Evolutionary conservation across 2,113 vertebrate species (phyloP), one percentile per base, ranked within the genome.

Genomic region (Macroglossus sobrinus): DNA sequence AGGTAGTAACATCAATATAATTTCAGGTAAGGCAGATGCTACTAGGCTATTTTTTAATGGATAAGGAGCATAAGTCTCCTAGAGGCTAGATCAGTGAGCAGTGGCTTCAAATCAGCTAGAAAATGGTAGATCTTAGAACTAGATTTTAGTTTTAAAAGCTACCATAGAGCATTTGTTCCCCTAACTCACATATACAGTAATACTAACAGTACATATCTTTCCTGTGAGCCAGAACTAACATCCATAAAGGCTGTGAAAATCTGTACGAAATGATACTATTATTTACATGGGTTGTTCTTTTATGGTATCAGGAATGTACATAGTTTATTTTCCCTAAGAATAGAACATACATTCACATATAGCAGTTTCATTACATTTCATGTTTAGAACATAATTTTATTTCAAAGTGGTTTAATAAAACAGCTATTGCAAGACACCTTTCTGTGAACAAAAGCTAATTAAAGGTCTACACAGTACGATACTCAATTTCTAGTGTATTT

Each of bases 361-460:
- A 35, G 15, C 19, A 89, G 35, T 93, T 69, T n/a, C 95, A 30
- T 61, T 75, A 22, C 16, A 69, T 63, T 85, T 93, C 5, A 79
- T 22, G 1, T 93, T 85, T 75, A 95, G 35, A 92, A 89, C 3
- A 96, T 24, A 61, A 79, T 92, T 90, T 84, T 89, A 93, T 47
- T 63, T 68, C 19, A 90, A 88, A 50, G 19, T 87, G 3, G 79
- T 95, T 87, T 90, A 57, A 86, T 80, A 64, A 96, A 92, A 69
- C 13, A 93, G 18, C 14, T 94, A 50, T 61, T 75, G 7, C 24
- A 71, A 78, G 21, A 74, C 78, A 38, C 14, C 14, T 84, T 90
- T 91, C 13, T 82, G 38, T 87, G 71, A 91, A 89, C 26, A 95
- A 92, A 76, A 53, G 22, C 13, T 89, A 94, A 91, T 96, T 74